Evolutionary conservation across 2,888 invertebrate genomes (phyloP).

Genomic region (Rhingia rostrata): DNA sequence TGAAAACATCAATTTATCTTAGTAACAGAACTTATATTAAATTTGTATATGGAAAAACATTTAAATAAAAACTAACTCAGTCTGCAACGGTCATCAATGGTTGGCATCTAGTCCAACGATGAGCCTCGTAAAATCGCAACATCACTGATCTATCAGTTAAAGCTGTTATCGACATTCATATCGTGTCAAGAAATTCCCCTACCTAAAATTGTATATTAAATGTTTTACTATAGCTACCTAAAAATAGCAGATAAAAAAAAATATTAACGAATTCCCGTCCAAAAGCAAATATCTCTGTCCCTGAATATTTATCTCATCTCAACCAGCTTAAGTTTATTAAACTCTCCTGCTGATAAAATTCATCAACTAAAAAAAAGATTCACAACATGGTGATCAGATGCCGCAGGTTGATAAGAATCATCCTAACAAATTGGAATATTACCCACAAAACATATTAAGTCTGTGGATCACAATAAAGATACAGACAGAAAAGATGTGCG

Average conservation of each 20-base stretch:
- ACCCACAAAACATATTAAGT: constrained; percentile 19
- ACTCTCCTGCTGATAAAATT: constrained; percentile 12
- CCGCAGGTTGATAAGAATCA: constrained; percentile 12
- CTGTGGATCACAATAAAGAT: constrained; percentile 48
- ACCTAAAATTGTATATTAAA: too few relatives aligned
- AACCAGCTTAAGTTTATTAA: constrained; percentile 16
- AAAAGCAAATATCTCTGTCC: constrained; percentile 12
- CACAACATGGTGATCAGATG: constrained; percentile 9
- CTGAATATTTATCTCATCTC: constrained; percentile 18
- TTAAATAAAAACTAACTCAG: too few relatives aligned
- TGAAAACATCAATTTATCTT: too few relatives aligned
- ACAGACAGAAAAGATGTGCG: constrained; percentile 29
- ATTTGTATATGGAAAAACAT: too few relatives aligned
- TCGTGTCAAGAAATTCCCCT: too few relatives aligned
- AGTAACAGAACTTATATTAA: too few relatives aligned
- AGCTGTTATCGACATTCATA: too few relatives aligned
- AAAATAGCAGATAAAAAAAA: not conserved
- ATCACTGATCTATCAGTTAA: too few relatives aligned
- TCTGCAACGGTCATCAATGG: too few relatives aligned
- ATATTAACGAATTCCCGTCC: not conserved
- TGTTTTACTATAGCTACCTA: not conserved
- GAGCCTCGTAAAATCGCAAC: too few relatives aligned
- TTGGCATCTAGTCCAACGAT: too few relatives aligned
- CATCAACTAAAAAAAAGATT: constrained; percentile 12
- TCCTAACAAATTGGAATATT: constrained; percentile 41